These are phyloP conservation scores for Folsomia candida DNA, from an alignment of 2,888 invertebrate species.

Conservation along the genomic window DNA sequence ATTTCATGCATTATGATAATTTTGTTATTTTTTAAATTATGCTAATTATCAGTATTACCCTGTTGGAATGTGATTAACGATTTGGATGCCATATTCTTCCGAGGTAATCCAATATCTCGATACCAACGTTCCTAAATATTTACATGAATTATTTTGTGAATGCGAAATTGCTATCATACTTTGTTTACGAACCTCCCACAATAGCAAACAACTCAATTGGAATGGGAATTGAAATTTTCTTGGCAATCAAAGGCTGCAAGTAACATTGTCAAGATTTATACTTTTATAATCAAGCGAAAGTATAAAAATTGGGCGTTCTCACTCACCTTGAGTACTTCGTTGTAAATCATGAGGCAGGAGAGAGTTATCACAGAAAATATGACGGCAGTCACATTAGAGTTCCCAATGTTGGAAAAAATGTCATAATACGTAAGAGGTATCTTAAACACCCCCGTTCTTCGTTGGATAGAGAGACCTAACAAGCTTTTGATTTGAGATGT, in stretches of 20 bases:
- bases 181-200: too few relatives aligned
- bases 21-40: not conserved
- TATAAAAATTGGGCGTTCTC: not conserved
- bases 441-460: conserved; percentile 63
- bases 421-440: conserved; percentile 63
- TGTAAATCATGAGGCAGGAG: conserved; percentile 65
- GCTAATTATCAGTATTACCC: conserved; percentile 62
- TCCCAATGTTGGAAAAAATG: conserved; percentile 60
- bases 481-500: conserved; percentile 74
- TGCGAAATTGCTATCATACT: too few relatives aligned
- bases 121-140: conserved; percentile 68
- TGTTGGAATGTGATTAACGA: conserved; percentile 75
- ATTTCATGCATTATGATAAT: not conserved
- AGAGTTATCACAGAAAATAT: conserved; percentile 69
- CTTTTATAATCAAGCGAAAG: not conserved
- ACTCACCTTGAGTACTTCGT: conserved; percentile 72
- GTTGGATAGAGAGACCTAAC: conserved; percentile 63
- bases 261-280: not conserved
- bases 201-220: conserved; percentile 82
- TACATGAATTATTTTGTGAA: too few relatives aligned
- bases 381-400: conserved; percentile 67
- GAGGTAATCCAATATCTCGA: conserved; percentile 65
- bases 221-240: conserved; percentile 69
- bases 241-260: conserved; percentile 61
- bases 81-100: conserved; percentile 61